phyloP scores from a whole-genome alignment of 2,888 invertebrate species.

The Eristalinus aeneus region DNA sequence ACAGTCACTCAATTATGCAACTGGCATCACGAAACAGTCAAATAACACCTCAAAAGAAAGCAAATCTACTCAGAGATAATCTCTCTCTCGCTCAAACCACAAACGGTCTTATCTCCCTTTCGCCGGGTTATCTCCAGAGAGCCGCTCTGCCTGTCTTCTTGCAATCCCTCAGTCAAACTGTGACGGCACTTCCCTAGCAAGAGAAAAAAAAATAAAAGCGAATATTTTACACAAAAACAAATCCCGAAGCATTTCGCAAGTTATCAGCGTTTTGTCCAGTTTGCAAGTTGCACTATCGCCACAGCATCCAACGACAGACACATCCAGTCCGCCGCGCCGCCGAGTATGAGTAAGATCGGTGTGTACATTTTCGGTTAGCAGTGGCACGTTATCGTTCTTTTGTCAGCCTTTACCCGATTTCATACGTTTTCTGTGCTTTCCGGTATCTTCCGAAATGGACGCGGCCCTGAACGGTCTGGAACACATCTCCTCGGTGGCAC shows the following conservation, averaged over 20 bases:
- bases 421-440: neutral
- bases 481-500: conserved; percentile 10
- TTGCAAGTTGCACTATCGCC: conserved; percentile 45
- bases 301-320: conserved; percentile 10
- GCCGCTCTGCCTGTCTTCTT: neutral
- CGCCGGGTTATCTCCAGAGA: conserved; percentile 49
- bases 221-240: neutral
- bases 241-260: conserved; percentile 12
- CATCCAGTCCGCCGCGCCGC: conserved; percentile 35
- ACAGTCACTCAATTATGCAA: neutral
- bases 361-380: conserved; percentile 8
- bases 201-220: neutral
- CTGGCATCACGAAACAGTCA: neutral
- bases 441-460: conserved; percentile 3
- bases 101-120: conserved; percentile 35
- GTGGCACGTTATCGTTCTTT: neutral
- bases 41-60: neutral
- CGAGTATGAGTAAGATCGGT: conserved; percentile 48
- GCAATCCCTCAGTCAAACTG: conserved; percentile 7
- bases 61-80: conserved; percentile 9
- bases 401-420: no score
- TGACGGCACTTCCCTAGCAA: conserved; percentile 8
- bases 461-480: conserved; percentile 51
- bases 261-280: neutral
- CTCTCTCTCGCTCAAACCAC: neutral